Conservation (phyloP, 2,113 vertebrate species). For the Coptodon rendalli region DNA sequence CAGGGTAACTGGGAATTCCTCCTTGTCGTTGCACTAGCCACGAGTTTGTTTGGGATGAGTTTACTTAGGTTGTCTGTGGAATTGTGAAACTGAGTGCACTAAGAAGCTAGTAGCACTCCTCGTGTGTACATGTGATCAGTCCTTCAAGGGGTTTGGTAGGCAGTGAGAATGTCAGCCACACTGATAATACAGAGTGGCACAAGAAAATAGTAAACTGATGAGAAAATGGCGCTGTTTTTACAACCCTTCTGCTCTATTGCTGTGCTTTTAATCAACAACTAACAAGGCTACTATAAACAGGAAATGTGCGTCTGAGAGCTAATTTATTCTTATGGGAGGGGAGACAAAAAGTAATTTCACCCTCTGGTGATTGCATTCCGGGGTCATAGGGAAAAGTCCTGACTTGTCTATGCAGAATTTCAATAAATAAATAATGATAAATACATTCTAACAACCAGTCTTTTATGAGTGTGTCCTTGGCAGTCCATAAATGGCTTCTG, state of each 20-base stretch:
- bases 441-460: background rate
- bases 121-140: background rate
- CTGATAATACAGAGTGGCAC: background rate
- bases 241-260: background rate
- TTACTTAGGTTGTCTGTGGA: background rate
- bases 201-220: background rate
- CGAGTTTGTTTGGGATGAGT: background rate
- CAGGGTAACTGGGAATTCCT: background rate
- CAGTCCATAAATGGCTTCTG: background rate
- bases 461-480: background rate
- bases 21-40: background rate
- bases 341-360: conserved; percentile 1
- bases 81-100: background rate
- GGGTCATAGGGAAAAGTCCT: background rate
- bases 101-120: background rate
- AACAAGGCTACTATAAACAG: conserved; percentile 17
- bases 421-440: background rate
- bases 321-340: conserved; percentile 7
- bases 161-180: background rate
- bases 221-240: background rate
- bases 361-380: conserved; percentile 8
- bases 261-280: background rate
- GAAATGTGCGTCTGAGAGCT: conserved; percentile 19
- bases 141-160: background rate
- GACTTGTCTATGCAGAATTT: background rate